These are phyloP conservation scores for Melanostoma mellinum DNA, from an alignment of 2,888 invertebrate genomes.

Conservation along the genomic window DNA sequence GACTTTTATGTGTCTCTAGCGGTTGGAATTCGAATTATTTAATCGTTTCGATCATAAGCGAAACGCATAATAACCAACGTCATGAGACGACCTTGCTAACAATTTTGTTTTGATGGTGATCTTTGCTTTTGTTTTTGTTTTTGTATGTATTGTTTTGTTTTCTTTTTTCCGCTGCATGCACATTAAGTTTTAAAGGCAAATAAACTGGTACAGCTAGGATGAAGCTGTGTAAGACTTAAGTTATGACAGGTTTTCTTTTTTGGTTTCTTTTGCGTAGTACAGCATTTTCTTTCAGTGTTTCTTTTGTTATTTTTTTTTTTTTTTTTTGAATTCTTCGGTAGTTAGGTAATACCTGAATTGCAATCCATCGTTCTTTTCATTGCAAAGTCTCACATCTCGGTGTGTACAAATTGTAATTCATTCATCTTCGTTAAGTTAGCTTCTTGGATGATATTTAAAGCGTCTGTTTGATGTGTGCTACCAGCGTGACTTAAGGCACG, in stretches of 20 bases:
- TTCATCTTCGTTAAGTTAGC: slow-evolving; percentile 48
- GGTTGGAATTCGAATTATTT: slow-evolving; percentile 59
- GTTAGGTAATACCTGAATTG: slow-evolving; percentile 50
- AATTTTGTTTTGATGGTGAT: slow-evolving; percentile 69
- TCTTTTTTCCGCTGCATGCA: slow-evolving; percentile 38
- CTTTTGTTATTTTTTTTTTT: slow-evolving; percentile 46
- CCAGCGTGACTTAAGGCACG: slow-evolving; percentile 61
- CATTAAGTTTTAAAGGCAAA: slow-evolving; percentile 44
- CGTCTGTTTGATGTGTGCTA: slow-evolving; percentile 40
- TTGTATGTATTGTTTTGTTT: slow-evolving; percentile 5
- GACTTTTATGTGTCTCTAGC: slow-evolving; percentile 21
- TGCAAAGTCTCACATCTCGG: slow-evolving; percentile 38
- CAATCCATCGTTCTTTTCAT: slow-evolving; percentile 50
- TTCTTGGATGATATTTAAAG: slow-evolving; percentile 44
- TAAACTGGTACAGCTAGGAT: slow-evolving; percentile 55
- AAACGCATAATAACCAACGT: slow-evolving; percentile 72
- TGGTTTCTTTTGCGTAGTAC: slow-evolving; percentile 1
- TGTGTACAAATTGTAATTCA: slow-evolving; percentile 58
- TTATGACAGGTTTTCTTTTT: slow-evolving; percentile 57
- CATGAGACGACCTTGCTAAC: slow-evolving; percentile 71
- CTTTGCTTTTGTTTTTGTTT: slow-evolving; percentile 52
- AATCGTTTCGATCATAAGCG: slow-evolving; percentile 64
- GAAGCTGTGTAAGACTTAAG: slow-evolving; percentile 36
- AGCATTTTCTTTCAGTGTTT: slow-evolving; percentile 22
- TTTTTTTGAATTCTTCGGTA: slow-evolving; percentile 63